phyloP scores from a whole-genome alignment of 2,113 vertebrate species.

The Caloenas nicobarica region DNA sequence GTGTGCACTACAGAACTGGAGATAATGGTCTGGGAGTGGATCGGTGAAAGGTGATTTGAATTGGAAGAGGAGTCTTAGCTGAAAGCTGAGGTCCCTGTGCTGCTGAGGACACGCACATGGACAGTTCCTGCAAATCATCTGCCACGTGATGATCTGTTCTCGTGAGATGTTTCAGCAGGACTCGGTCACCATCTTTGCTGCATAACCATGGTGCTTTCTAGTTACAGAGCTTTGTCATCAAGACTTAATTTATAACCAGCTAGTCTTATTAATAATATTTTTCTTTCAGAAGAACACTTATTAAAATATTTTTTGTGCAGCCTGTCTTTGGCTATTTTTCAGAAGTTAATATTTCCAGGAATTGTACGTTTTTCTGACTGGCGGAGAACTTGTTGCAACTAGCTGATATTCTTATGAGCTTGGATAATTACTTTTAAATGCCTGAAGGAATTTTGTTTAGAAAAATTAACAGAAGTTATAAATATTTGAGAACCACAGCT shows the following conservation, averaged over 20 bases:
- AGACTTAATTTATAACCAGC: background rate
- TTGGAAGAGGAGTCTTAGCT: background rate
- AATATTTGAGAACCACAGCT: conserved; percentile 51
- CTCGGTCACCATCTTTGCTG: background rate
- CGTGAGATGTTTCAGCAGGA: background rate
- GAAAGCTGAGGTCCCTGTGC: background rate
- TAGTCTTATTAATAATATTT: background rate
- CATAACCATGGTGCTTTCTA: background rate
- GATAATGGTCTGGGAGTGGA: no score
- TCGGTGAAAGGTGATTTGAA: background rate
- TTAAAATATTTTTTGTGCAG: accelerated
- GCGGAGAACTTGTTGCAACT: background rate
- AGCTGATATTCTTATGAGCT: background rate
- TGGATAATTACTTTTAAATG: background rate
- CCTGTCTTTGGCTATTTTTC: background rate
- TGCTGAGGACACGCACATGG: accelerated
- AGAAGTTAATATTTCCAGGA: background rate
- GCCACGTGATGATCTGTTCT: background rate
- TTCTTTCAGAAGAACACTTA: background rate
- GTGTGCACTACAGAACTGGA: no score
- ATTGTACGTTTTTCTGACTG: background rate
- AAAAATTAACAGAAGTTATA: background rate
- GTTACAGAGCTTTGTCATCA: background rate
- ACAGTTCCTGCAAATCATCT: background rate
- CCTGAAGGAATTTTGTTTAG: conserved; percentile 25